Base-by-base conservation (phyloP, 1,140 invertebrate genomes). In the Pissodes strobi region DNA sequence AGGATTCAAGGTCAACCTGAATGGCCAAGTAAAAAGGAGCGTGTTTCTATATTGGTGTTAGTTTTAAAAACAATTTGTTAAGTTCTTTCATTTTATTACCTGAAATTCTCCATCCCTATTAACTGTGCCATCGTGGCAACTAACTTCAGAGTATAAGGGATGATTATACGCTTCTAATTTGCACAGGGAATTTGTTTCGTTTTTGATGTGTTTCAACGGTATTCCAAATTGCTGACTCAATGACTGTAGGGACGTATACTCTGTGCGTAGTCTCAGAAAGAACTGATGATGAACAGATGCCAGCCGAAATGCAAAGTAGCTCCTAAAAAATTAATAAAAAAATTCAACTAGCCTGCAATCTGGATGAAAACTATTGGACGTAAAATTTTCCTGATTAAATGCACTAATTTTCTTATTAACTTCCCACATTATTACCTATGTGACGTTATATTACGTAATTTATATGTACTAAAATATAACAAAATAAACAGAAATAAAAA, bases 281-380 rank as follows among this genome's bases (percentile, higher is more conserved):
- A 90, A 87, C 72, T 89, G 85, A 74, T 90, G 89, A 73, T 90
- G 89, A 18, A 90, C 74, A 2, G 88, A 90, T 8, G 87, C 88
- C 23, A 90, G 75, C 73, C 87, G 87, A 76, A 89, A 90, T 59
- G 86, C 86, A 71, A 88, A 90, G 70, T 86, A 90, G 74, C 87
- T 90, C 76, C n/a, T n/a, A n/a, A n/a, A n/a, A n/a, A n/a, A n/a
- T n/a, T n/a, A 85, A 86, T 72, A 43, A 79, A 76, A 69, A 41
- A 15, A 23, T 27, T 27, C 23, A n/a, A 25, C 10, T 5, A 17
- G 21, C 4, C 9, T 49, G n/a, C n/a, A n/a, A n/a, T n/a, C n/a
- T n/a, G n/a, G n/a, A n/a, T n/a, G n/a, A n/a, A n/a, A n/a, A n/a
- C n/a, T n/a, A n/a, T n/a, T n/a, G n/a, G n/a, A n/a, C n/a, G n/a